These are phyloP conservation scores for Siphamia tubifer DNA, from an alignment of 2,113 vertebrate genomes.

Conservation along the genomic window DNA sequence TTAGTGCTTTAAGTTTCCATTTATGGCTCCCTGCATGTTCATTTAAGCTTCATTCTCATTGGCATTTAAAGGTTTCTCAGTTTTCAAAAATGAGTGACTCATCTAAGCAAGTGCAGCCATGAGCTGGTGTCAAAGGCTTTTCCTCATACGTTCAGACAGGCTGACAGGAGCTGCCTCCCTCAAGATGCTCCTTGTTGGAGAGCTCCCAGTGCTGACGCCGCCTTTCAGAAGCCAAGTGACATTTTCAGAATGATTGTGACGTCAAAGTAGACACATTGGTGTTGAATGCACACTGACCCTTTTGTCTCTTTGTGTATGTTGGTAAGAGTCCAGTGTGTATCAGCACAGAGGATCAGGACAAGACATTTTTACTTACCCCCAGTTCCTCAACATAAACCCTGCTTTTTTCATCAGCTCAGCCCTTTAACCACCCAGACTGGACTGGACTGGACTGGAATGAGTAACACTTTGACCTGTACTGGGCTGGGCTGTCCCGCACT, in stretches of 20 bases:
- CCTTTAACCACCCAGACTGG: constrained; percentile 21
- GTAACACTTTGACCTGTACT: constrained; percentile 30
- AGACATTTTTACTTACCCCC: not conserved
- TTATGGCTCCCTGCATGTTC: not conserved
- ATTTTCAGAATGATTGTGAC: constrained; percentile 61
- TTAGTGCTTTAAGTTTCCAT: constrained; percentile 30
- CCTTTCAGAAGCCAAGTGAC: constrained; percentile 55
- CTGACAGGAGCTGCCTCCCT: constrained; percentile 24
- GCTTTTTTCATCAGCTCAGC: constrained; percentile 14
- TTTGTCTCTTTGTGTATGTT: constrained; percentile 52
- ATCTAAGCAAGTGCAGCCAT: not conserved
- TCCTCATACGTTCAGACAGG: not conserved
- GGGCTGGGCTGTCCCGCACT: constrained; percentile 28
- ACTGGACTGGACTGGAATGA: constrained; percentile 17
- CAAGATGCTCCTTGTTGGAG: constrained; percentile 16
- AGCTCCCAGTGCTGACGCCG: constrained; percentile 36
- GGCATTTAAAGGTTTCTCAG: constrained; percentile 8
- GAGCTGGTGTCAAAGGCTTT: not conserved
- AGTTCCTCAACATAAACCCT: constrained; percentile 28
- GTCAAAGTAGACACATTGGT: constrained; percentile 33
- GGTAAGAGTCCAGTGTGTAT: constrained; percentile 53
- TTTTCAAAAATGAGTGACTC: constrained; percentile 27
- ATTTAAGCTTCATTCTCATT: not conserved
- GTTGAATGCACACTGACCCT: constrained; percentile 54
- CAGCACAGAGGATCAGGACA: constrained; percentile 21